Evolutionary conservation across 2,888 invertebrate species (phyloP), one percentile per base, ranked within the genome.

Genomic region (Xestoiulus laeticollis): DNA sequence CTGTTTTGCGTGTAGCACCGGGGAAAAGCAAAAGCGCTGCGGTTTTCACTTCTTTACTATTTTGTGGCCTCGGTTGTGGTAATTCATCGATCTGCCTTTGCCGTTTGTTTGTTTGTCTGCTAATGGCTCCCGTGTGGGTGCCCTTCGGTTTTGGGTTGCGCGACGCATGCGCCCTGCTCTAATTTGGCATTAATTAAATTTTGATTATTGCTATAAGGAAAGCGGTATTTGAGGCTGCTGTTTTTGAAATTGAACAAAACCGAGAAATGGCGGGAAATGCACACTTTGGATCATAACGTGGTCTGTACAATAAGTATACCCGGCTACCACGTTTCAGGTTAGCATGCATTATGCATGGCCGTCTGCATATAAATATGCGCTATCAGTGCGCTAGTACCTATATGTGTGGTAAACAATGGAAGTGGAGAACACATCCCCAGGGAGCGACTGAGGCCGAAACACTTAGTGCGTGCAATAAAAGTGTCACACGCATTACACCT

Each of bases 391-490:
- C 48, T 38, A 38, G 38, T 5, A 1, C 38, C 6, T n/a, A n/a
- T 8, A 38, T 22, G 68, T 84, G 44, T 14, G 38, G 85, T 30
- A 38, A 84, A 84, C 32, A 10, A 32, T 32, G 38, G 32, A 84
- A 30, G 84, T 38, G 22, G 43, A 43, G 85, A 85, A 85, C 85
- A 85, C 44, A 38, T 85, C 85, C 85, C 85, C 19, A 26, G 85
- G 43, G 85, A 26, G 85, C 85, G 38, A 85, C 85, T 85, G 85
- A 85, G 44, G 85, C 85, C 85, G 84, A 85, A 38, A 85, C 85
- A 32, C 85, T 85, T 43, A 85, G 33, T 32, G n/a, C 38, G 16
- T 16, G 85, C 38, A n/a, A 43, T 85, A 19, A 85, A 85, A 38
- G 85, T 85, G 85, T 85, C 85, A 32, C n/a, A 85, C 44, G 43